A percentile compares a stretch with the other conserved stretches of the same genome.
phyloP scores from a whole-genome alignment of 2,888 invertebrate species.

The Hoplodrina ambigua region DNA sequence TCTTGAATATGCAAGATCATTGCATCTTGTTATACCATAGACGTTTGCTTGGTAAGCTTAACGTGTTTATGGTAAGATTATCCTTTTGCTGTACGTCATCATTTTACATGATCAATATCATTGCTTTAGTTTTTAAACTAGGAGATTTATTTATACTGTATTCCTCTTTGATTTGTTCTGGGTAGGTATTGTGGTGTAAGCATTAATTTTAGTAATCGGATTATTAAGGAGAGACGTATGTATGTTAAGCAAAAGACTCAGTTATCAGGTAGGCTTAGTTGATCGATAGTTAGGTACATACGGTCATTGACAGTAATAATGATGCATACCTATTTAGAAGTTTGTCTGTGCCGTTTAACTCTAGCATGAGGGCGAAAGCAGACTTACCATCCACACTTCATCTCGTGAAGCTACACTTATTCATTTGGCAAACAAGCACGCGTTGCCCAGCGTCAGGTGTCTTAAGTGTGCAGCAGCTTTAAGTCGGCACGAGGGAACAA shows the following conservation, averaged over 20 bases:
- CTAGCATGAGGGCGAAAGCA: too few relatives aligned
- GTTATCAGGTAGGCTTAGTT: neutral
- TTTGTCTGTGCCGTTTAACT: too few relatives aligned
- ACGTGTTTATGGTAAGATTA: neutral
- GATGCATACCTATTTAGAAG: too few relatives aligned
- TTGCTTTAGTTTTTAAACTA: neutral
- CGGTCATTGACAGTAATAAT: neutral
- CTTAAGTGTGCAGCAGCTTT: too few relatives aligned
- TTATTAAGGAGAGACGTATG: neutral
- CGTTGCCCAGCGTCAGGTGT: too few relatives aligned
- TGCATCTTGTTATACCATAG: slow-evolving; percentile 39
- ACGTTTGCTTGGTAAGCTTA: slow-evolving; percentile 22
- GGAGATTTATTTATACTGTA: too few relatives aligned
- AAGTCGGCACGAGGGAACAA: neutral
- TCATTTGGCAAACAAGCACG: too few relatives aligned
- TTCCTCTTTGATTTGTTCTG: neutral
- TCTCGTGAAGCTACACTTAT: too few relatives aligned
- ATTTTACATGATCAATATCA: neutral
- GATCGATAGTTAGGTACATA: neutral
- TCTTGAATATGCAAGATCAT: slow-evolving; percentile 53
- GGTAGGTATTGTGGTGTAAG: neutral
- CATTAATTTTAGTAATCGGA: neutral
- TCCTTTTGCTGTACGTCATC: neutral
- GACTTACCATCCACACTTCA: too few relatives aligned
- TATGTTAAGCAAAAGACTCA: too few relatives aligned